Base-by-base conservation (phyloP, 2,888 invertebrate genomes). In the Calameuta filiformis region DNA sequence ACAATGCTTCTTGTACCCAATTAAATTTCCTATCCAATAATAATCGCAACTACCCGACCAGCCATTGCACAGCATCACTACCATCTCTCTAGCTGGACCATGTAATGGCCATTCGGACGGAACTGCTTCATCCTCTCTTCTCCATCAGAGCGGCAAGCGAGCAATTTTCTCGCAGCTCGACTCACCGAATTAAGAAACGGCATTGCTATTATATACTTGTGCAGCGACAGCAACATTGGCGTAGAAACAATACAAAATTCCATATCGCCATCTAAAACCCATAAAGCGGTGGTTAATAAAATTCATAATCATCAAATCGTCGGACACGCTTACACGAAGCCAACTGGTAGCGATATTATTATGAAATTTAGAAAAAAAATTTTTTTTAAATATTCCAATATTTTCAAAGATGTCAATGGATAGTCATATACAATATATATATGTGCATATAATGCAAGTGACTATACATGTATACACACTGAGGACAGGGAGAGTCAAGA, bases 351-450 rank as follows among this genome's bases (percentile, higher is more conserved):
- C 56, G 2, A 56, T 23, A 23, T 56, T 56, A 3, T 3, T 35
- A 35, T 35, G 2, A 37, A 37, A 37, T 15, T 15, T 0, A 40
- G 6, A 11, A 35, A 56, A 56, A 56, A 56, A 33, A 33, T 1
- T 4, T 33, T 31, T 31, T 31, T 31, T 31, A 1, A 15, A 40
- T 40, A 40, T 15, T 6, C 0, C 23, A 15, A 40, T 56, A 23
- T 56, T 56, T 56, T 56, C 23, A 23, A 56, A 23, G 15, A 75
- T 76, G 76, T 73, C 85, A 87, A 89, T 88, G 88, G 88, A 87
- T 87, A 89, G 88, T 89, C 89, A 85, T 78, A 80, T 78, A 81
- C 83, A 82, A 85, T 81, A 85, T 86, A 84, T 15, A 40, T 40
- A 84, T 40, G 23, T 9, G 2, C 56, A 56, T 56, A 56, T 56